These are phyloP conservation scores for Pavo muticus DNA, from an alignment of 2,113 vertebrate species.

Conservation along the genomic window DNA sequence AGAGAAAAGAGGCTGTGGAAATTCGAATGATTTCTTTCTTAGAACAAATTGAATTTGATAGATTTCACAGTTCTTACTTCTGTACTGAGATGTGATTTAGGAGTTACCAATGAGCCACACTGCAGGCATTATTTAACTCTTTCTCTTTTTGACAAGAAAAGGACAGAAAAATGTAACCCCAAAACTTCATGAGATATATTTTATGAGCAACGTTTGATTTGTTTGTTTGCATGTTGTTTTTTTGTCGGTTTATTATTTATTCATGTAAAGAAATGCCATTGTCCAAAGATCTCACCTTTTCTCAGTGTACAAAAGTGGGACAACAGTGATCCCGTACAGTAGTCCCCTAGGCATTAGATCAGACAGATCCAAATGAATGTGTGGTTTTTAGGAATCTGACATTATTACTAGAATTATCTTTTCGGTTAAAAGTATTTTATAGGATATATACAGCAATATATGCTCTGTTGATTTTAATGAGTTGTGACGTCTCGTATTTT, in stretches of 20 bases:
- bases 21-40: neutral
- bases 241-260: neutral
- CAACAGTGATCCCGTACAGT: slow-evolving; percentile 63
- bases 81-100: neutral
- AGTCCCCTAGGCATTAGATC: slow-evolving; percentile 65
- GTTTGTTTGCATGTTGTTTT: neutral
- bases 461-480: slow-evolving; percentile 89
- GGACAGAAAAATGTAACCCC: neutral
- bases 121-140: neutral
- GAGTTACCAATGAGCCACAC: neutral
- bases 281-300: slow-evolving; percentile 14
- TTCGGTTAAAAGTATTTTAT: slow-evolving; percentile 86
- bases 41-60: neutral
- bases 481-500: slow-evolving; percentile 86
- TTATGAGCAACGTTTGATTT: neutral
- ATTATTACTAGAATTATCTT: slow-evolving; percentile 87
- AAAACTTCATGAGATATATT: neutral
- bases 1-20: neutral
- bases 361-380: slow-evolving; percentile 82
- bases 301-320: slow-evolving; percentile 78
- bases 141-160: neutral
- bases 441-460: slow-evolving; percentile 83
- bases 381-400: slow-evolving; percentile 83
- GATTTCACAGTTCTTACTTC: neutral
- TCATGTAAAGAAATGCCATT: neutral